These are phyloP conservation scores for Pantherophis vulpinus DNA, from an alignment of 2,797 vertebrate genomes.

Conservation along the genomic window DNA sequence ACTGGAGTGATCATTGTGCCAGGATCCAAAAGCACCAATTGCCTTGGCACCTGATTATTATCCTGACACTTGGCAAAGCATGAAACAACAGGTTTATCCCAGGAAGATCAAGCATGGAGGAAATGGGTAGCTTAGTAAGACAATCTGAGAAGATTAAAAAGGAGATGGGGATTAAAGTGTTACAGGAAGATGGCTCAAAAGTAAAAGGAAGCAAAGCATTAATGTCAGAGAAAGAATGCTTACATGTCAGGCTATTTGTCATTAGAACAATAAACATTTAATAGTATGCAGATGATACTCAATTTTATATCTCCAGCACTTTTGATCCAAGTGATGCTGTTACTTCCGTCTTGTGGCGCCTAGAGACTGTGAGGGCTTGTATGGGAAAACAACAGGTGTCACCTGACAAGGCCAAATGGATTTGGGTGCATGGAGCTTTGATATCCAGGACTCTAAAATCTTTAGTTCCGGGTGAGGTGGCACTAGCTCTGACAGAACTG, in stretches of 20 bases:
- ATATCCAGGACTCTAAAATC: background rate
- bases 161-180: background rate
- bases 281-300: background rate
- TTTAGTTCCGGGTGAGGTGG: background rate
- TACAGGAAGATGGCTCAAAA: background rate
- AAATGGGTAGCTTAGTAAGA: background rate
- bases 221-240: background rate
- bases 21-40: background rate
- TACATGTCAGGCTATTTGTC: background rate
- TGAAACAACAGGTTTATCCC: background rate
- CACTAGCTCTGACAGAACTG: background rate
- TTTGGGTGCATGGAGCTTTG: background rate
- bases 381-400: background rate
- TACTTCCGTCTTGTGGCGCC: background rate
- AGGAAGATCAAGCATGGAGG: background rate
- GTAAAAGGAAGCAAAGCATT: background rate
- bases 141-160: background rate
- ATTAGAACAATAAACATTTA: background rate
- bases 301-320: background rate
- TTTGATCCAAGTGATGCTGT: background rate
- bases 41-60: background rate
- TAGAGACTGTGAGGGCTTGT: background rate
- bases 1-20: background rate
- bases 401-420: background rate
- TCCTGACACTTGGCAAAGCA: background rate